Base-by-base conservation (phyloP, 2,888 invertebrate genomes). In the Thelaira solivaga region DNA sequence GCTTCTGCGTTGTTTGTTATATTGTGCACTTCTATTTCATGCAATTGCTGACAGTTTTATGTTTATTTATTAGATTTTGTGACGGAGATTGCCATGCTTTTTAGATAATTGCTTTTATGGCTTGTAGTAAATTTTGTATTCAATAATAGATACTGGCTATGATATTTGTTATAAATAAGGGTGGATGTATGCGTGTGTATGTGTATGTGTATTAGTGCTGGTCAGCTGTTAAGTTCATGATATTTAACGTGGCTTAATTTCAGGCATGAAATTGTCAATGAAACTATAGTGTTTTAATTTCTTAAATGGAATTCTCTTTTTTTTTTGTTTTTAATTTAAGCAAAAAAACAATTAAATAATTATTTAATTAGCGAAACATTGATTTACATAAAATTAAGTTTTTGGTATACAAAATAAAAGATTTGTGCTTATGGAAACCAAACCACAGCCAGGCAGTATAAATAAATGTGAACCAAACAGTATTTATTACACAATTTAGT, bases 51-150 rank as follows among this genome's bases (percentile, higher is more conserved):
- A 64, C 45, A 55, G 55, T 39, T 55, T 55, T 13, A 72, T 64
- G 36, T 72, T 72, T 62, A 64, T 72, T 74, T 67, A 74, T 67
- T 67, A 45, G 29, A 67, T 53, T 67, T 43, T 43, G 36, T 45
- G 51, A 53, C 36, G 43, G 22, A 45, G 59, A 74, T 61, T 67
- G 45, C 45, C 36, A 51, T 51, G 67, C 74, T 64, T 61, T 67
- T 61, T 51, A 51, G 59, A 45, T 74, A 67, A 74, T 67, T 74
- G 65, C 61, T 67, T 67, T 74, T 53, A 53, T 51, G 29, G 45
- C n/a, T 24, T 53, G 26, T 26, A 36, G 43, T 59, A 51, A 61
- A 43, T 51, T 65, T 45, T 45, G 22, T 36, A 7, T 59, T 61
- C 31, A 59, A 51, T 51, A 31, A 4, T 13, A 2, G 18, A 57